Evolutionary conservation across 2,113 vertebrate species (phyloP), one percentile per base, ranked within the genome.

Genomic region (Rhinogobius similis): DNA sequence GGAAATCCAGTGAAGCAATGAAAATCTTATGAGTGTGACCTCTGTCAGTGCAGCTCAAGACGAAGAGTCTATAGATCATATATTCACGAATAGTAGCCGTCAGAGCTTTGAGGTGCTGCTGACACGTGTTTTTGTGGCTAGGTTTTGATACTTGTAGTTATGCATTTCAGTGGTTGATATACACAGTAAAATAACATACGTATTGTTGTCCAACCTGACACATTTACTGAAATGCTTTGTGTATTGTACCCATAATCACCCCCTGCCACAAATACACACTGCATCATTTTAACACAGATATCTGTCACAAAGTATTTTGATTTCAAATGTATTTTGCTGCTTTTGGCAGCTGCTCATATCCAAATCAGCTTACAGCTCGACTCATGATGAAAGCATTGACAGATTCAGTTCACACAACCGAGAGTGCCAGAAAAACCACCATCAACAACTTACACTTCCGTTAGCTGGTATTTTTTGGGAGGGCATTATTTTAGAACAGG

Each of bases 31-130:
- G 58, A 68, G 59, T 24, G 53, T 23, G 26, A 69, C 32, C 55
- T 75, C 73, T 38, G 50, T 65, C 53, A 78, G 46, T 61, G 72
- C 65, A 73, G 73, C 44, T 8, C 13, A 24, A 62, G 61, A 48
- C 59, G 46, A 75, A 81, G 61, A 67, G 39, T 53, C 52, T 77
- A 67, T 55, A 55, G 23, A 24, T 55, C 46, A n/a, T 85, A 71
- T 77, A 83, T 83, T 85, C 82, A 77, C 61, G 68, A 70, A 73
- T 56, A 64, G 66, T 18, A 14, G 68, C 62, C 43, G 4, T 76
- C 1, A 70, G 75, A 36, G 64, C 39, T 76, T 72, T 52, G 56
- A 81, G 41, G 18, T 62, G 56, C 66, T 75, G 23, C 52, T 26
- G 46, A 78, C 67, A 76, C 41, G 52, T 58, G n/a, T 39, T 79